Percentiles rank a stretch among this genome's conserved stretches.
These are phyloP conservation scores for Pangasius krempfi DNA, from an alignment of 2,797 vertebrate genomes.

Conservation along the genomic window DNA sequence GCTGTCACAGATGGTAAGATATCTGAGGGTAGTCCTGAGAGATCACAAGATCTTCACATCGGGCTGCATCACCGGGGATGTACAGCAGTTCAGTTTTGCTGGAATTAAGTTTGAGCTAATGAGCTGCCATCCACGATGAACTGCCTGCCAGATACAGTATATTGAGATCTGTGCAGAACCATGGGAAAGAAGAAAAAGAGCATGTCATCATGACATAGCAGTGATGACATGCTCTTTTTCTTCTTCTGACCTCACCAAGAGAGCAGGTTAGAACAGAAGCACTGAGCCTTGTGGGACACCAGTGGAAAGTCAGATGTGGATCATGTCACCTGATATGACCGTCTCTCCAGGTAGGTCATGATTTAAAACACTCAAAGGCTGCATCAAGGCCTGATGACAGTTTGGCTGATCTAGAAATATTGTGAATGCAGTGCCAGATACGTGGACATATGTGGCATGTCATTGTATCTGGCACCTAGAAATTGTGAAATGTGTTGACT, in stretches of 20 bases:
- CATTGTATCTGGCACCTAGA: background rate
- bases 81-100: background rate
- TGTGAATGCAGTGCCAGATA: background rate
- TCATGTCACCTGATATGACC: background rate
- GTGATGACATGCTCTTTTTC: no score
- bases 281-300: background rate
- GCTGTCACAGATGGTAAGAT: background rate
- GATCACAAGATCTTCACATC: background rate
- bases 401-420: background rate
- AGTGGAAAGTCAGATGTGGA: background rate
- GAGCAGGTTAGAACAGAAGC: background rate
- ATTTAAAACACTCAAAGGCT: background rate
- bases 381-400: background rate
- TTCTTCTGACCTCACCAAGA: no score
- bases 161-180: background rate
- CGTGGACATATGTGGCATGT: background rate
- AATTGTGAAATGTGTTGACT: background rate
- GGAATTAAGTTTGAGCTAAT: background rate
- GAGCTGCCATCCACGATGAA: background rate
- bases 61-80: background rate
- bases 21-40: background rate
- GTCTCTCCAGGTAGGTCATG: background rate
- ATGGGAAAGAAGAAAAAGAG: background rate
- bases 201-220: background rate
- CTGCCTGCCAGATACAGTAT: background rate